Evolutionary conservation across 2,113 vertebrate species (phyloP).

Genomic region (Corythaixoides concolor): DNA sequence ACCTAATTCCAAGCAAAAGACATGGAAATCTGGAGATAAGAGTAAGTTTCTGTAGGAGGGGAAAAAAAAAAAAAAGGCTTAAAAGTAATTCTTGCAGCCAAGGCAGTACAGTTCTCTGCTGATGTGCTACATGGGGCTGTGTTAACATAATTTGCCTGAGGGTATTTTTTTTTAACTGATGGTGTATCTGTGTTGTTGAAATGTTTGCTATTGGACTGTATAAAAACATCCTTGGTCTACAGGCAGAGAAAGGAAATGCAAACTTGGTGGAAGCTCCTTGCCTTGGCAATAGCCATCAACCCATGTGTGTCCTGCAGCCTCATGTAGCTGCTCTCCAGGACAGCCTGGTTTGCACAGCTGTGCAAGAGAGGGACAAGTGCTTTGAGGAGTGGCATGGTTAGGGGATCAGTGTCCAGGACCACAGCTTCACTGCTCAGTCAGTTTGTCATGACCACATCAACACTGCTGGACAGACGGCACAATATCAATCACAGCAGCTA

Average conservation of each 20-base stretch:
- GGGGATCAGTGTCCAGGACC: not conserved
- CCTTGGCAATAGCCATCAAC: not conserved
- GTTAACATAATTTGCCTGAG: not conserved
- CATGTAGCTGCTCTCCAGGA: not conserved
- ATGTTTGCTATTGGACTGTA: not conserved
- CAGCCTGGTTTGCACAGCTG: not conserved
- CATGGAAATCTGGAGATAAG: not conserved
- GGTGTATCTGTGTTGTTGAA: not conserved
- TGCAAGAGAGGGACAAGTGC: not conserved
- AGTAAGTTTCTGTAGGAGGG: not conserved
- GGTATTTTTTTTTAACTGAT: not conserved
- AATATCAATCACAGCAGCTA: not conserved
- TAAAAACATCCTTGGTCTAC: not conserved
- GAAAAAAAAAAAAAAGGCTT: not conserved
- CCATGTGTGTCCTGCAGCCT: not conserved
- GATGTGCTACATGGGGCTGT: not conserved
- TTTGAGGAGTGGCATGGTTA: not conserved
- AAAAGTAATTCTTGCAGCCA: not conserved
- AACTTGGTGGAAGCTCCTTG: not conserved
- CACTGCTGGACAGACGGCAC: too few species aligned
- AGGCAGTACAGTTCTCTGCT: not conserved
- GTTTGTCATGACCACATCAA: fast-evolving
- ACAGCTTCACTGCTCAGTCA: not conserved
- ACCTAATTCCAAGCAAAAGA: not conserved
- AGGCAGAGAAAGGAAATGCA: not conserved